A percentile compares a stretch with the other conserved stretches of the same genome.
phyloP scores from a whole-genome alignment of 2,888 invertebrate genomes.

The Ormyrus rosae region DNA sequence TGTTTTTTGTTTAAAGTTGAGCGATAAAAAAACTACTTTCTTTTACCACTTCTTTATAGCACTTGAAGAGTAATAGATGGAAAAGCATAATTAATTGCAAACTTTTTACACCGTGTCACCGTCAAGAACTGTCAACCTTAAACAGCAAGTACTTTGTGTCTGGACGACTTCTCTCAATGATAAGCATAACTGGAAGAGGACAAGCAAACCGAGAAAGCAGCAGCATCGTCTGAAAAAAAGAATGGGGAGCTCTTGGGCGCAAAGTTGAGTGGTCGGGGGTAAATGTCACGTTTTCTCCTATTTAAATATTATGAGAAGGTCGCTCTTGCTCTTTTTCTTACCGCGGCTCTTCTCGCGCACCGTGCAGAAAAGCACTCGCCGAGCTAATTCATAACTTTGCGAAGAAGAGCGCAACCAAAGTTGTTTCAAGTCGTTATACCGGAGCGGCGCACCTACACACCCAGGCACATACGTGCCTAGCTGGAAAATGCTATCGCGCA shows the following conservation, averaged over 20 bases:
- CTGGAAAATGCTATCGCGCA: conserved; percentile 50
- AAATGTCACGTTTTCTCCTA: conserved; percentile 47
- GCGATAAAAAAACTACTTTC: background rate
- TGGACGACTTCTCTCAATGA: too few relatives aligned
- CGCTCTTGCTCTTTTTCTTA: background rate
- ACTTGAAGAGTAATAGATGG: too few relatives aligned
- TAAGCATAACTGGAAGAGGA: too few relatives aligned
- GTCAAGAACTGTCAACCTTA: too few relatives aligned
- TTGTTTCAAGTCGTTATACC: conserved; percentile 50
- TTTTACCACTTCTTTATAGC: too few relatives aligned
- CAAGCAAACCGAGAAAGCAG: too few relatives aligned
- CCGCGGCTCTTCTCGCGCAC: background rate
- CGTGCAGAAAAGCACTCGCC: conserved; percentile 50
- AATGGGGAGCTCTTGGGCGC: background rate
- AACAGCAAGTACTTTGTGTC: too few relatives aligned
- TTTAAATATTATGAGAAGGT: conserved; percentile 53
- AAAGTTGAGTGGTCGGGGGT: background rate
- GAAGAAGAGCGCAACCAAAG: conserved; percentile 44
- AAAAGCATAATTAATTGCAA: too few relatives aligned
- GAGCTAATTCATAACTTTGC: conserved; percentile 56
- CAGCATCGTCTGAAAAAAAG: background rate
- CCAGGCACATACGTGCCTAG: background rate
- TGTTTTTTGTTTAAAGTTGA: conserved; percentile 9
- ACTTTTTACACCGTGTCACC: too few relatives aligned
- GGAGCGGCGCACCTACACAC: background rate